Conservation (phyloP, 2,888 invertebrate species). For the Heliconius ismenius region DNA sequence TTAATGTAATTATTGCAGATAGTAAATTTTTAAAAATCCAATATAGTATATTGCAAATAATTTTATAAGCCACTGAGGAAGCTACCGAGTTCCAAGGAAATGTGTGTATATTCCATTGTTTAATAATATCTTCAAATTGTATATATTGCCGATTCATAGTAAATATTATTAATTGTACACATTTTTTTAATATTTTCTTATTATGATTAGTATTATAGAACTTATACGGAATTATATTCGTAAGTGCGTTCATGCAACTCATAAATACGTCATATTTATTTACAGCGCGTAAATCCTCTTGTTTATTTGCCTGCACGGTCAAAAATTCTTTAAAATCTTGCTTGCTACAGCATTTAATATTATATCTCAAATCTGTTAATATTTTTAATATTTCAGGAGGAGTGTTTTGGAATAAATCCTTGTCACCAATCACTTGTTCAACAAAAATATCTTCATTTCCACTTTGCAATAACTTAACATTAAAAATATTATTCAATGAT, state of each 20-base stretch:
- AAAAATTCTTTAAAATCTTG: constrained; percentile 65
- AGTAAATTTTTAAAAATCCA: constrained; percentile 67
- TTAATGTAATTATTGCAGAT: constrained; percentile 66
- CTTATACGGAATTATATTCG: constrained; percentile 61
- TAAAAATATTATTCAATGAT: constrained; percentile 62
- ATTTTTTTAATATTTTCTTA: constrained; percentile 59
- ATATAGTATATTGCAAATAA: constrained; percentile 53
- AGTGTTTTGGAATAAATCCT: constrained; percentile 51
- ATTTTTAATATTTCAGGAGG: constrained; percentile 51
- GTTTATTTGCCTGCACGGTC: constrained; percentile 38
- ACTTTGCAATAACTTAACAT: constrained; percentile 55
- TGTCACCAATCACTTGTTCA: constrained; percentile 52
- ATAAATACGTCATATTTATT: constrained; percentile 58
- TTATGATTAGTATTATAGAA: constrained; percentile 65
- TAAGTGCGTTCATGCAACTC: constrained; percentile 56
- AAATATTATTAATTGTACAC: constrained; percentile 57
- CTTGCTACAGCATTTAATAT: constrained; percentile 54
- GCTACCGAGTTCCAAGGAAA: constrained; percentile 56
- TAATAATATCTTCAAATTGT: constrained; percentile 51
- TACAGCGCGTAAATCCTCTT: constrained; percentile 50
- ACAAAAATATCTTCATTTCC: constrained; percentile 44
- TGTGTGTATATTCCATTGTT: constrained; percentile 62
- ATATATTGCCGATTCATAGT: constrained; percentile 72
- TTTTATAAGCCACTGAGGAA: constrained; percentile 40
- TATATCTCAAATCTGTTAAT: constrained; percentile 54